Evolutionary conservation across 2,797 vertebrate species (phyloP), one percentile per base, ranked within the genome.

Genomic region (Vespertilio murinus): DNA sequence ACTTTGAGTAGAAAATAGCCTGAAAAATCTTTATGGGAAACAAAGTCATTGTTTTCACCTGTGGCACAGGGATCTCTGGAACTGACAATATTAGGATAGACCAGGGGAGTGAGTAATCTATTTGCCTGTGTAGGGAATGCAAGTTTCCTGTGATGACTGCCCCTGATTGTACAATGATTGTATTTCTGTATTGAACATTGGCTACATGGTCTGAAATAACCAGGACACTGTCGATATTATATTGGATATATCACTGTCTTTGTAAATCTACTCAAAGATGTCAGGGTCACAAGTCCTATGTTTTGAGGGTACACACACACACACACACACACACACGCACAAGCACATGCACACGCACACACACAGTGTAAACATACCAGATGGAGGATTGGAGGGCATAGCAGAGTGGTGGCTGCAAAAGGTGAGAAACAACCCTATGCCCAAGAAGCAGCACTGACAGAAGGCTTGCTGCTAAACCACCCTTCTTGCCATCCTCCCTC

Each of bases 151-250:
- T 3, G 12, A 25, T 6, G 1, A 20, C 40, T 16, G n/a, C 6
- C 30, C 33, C 11, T 38, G 14, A 3, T 23, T 40, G n/a, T 54
- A n/a, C n/a, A 12, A 35, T 40, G 17, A 30, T 17, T 79, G 23
- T 18, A 47, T 54, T 71, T 91, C n/a, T 47, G 2, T 47, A 12
- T 23, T 64, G 20, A 52, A 81, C 30, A 38, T 8, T 75, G 84
- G 35, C 40, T 52, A 33, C 35, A 2, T 20, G 20, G 74, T 71
- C 77, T 52, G 71, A 83, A 81, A 70, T 49, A 70, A n/a, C 8
- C 59, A 80, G 59, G 42, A 87, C 40, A 73, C 18, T 13, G n/a
- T 2, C n/a, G 22, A 38, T 92, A 81, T 92, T 64, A 59, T 74
- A 35, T 17, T 65, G 25, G 4, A 9, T 70, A n/a, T 86, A 89